A percentile compares a stretch with the other conserved stretches of the same genome.
These are phyloP conservation scores for Hyaena hyaena DNA, from an alignment of 2,113 vertebrate genomes.

Conservation along the genomic window DNA sequence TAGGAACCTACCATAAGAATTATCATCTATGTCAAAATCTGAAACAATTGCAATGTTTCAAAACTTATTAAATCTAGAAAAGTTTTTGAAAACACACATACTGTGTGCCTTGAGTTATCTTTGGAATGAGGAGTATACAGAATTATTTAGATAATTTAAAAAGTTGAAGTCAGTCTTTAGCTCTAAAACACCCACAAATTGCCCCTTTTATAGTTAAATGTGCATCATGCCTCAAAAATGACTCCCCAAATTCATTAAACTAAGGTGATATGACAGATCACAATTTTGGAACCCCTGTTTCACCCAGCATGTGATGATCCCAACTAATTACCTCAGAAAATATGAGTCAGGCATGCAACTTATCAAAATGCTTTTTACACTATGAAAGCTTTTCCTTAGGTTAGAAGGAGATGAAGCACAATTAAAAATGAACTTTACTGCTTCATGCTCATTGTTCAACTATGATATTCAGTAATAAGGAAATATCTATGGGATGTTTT, in stretches of 20 bases:
- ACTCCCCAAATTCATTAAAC: not conserved
- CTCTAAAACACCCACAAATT: not conserved
- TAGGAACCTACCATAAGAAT: not conserved
- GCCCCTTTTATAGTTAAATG: not conserved
- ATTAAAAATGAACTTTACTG: conserved; percentile 54
- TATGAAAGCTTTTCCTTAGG: conserved; percentile 31
- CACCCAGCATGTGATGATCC: not conserved
- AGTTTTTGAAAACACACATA: conserved; percentile 4
- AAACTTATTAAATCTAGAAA: not conserved
- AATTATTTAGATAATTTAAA: conserved; percentile 14
- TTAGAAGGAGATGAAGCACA: not conserved
- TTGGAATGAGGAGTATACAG: not conserved
- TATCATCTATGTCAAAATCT: not conserved
- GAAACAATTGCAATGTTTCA: not conserved
- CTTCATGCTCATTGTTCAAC: not conserved
- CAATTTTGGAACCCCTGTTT: not conserved
- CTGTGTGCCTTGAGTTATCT: not conserved
- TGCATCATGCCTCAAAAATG: not conserved
- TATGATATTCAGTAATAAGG: not conserved
- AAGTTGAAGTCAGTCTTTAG: conserved; percentile 25
- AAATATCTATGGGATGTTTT: not conserved
- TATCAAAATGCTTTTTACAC: conserved; percentile 48
- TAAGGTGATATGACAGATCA: not conserved
- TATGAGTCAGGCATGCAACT: conserved; percentile 27
- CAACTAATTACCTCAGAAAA: conserved; percentile 52